Conservation (phyloP, 2,113 vertebrate species). For the Perca schrenkii region DNA sequence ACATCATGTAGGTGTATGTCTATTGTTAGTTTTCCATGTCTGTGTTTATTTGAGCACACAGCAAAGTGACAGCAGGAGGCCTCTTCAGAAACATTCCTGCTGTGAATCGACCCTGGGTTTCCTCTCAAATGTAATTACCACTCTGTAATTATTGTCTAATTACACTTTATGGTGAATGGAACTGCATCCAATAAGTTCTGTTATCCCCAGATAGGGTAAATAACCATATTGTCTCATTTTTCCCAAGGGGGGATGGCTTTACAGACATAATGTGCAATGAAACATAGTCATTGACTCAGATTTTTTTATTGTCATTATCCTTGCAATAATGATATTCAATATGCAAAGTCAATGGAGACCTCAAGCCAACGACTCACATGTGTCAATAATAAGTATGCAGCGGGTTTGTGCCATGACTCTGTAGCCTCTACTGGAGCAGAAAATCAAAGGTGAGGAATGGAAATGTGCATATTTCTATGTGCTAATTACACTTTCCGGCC, state of each 20-base stretch:
- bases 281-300: constrained; percentile 67
- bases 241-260: constrained; percentile 48
- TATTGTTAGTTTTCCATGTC: constrained; percentile 34
- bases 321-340: constrained; percentile 63
- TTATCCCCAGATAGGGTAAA: constrained; percentile 62
- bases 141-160: constrained; percentile 87
- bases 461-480: constrained; percentile 33
- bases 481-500: constrained; percentile 46
- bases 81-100: constrained; percentile 72
- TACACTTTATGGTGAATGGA: constrained; percentile 79
- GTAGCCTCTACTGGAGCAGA: constrained; percentile 40
- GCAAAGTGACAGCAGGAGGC: constrained; percentile 64
- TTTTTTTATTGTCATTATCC: constrained; percentile 72
- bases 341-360: constrained; percentile 67
- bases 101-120: constrained; percentile 78
- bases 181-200: constrained; percentile 73
- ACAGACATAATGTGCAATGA: constrained; percentile 39
- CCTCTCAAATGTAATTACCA: constrained; percentile 86
- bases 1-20: constrained; percentile 20
- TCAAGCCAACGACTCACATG: constrained; percentile 39
- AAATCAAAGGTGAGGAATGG: constrained; percentile 48
- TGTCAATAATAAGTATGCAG: constrained; percentile 51
- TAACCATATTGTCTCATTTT: constrained; percentile 48
- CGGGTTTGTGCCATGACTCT: constrained; percentile 32
- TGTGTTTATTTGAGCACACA: constrained; percentile 18